phyloP scores from a whole-genome alignment of 2,797 vertebrate species.

The Dromococcyx pavoninus region DNA sequence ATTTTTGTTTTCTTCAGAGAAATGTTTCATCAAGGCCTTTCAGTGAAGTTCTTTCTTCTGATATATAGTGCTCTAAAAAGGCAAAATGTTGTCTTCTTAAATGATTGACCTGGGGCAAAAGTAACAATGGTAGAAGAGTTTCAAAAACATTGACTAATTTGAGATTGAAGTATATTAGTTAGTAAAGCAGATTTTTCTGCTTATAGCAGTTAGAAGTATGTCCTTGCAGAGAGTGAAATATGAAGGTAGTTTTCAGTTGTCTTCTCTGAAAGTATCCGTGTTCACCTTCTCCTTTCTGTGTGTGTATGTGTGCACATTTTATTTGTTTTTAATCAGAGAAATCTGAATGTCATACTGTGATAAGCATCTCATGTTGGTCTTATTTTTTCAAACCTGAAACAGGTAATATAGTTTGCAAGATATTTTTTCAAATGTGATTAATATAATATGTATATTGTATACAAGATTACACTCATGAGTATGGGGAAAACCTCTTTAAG shows the following conservation, averaged over 20 bases:
- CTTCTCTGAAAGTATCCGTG: neutral
- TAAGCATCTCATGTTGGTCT: neutral
- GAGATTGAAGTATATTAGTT: neutral
- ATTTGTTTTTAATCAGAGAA: neutral
- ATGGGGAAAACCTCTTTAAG: neutral
- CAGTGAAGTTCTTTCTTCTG: slow-evolving; percentile 19
- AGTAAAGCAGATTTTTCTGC: neutral
- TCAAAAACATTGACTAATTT: neutral
- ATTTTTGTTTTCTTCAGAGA: slow-evolving; percentile 49
- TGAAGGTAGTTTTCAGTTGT: neutral
- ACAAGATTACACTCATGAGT: neutral
- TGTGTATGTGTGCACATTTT: neutral
- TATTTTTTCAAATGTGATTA: neutral
- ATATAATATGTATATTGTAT: neutral
- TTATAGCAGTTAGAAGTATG: neutral
- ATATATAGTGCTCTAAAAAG: slow-evolving; percentile 28
- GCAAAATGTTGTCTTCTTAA: slow-evolving; percentile 51
- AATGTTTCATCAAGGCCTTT: slow-evolving; percentile 47
- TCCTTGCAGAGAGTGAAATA: neutral
- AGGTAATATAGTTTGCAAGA: neutral
- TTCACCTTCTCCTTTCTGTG: neutral
- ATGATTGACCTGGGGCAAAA: slow-evolving; percentile 20
- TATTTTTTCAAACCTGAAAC: neutral
- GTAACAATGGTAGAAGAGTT: neutral
- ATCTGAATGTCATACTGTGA: neutral